A percentile compares a stretch with the other conserved stretches of the same genome.
Evolutionary conservation across 2,888 invertebrate species (phyloP).

Genomic region (Emmelina monodactyla): DNA sequence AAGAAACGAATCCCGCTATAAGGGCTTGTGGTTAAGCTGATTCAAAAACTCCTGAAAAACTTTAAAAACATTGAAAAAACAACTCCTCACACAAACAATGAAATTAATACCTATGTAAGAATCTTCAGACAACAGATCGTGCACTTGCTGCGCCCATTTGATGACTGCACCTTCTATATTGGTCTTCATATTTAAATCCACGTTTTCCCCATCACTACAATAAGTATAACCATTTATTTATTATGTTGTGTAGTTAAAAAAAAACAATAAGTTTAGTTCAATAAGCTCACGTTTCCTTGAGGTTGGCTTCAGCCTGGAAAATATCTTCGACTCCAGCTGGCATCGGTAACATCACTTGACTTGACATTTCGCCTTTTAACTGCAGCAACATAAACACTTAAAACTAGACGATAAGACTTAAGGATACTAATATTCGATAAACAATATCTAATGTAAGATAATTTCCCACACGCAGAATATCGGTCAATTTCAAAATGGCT

Average conservation of each 20-base stretch:
- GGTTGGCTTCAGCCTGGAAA: conserved; percentile 64
- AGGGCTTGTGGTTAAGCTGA: too few species aligned
- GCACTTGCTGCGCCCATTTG: conserved; percentile 84
- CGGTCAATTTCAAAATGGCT: too few species aligned
- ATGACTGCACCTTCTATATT: conserved; percentile 86
- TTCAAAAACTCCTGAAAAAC: too few species aligned
- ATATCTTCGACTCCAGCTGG: conserved; percentile 79
- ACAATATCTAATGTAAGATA: too few species aligned
- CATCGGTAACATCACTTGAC: conserved; percentile 86
- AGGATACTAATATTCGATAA: too few species aligned
- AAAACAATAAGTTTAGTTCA: neutral
- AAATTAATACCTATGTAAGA: conserved; percentile 68
- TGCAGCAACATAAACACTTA: conserved; percentile 19
- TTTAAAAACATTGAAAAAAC: too few species aligned
- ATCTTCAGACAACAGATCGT: conserved; percentile 79
- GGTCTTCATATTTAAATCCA: conserved; percentile 77
- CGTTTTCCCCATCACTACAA: conserved; percentile 59
- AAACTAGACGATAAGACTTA: too few species aligned
- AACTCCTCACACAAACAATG: too few species aligned
- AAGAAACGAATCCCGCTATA: too few species aligned
- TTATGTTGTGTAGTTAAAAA: neutral
- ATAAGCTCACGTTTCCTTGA: conserved; percentile 44
- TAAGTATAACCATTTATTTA: neutral
- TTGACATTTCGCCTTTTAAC: conserved; percentile 83
- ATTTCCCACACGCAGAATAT: too few species aligned